These are phyloP conservation scores for Hesperophylax magnus DNA, from an alignment of 1,140 invertebrate species.

Conservation along the genomic window DNA sequence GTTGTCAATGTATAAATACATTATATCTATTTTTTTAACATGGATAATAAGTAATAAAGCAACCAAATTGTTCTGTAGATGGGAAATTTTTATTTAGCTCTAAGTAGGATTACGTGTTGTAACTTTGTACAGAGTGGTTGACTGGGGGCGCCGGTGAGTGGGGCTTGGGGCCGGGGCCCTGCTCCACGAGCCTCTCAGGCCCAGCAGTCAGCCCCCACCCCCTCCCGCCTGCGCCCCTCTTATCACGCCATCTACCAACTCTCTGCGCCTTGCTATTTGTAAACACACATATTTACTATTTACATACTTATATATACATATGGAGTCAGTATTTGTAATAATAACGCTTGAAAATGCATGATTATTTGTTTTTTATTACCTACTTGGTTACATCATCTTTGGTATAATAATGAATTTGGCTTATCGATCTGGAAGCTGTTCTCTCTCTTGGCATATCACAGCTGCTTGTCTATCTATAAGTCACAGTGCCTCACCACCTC, in stretches of 20 bases:
- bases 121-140: slow-evolving; percentile 59
- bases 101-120: slow-evolving; percentile 59
- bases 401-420: slow-evolving; percentile 58
- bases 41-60: slow-evolving; percentile 52
- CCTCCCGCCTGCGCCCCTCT: slow-evolving; percentile 42
- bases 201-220: neutral
- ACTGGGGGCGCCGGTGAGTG: slow-evolving; percentile 45
- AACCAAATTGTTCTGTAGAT: slow-evolving; percentile 58
- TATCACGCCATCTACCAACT: slow-evolving; percentile 58
- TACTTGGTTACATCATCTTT: slow-evolving; percentile 74
- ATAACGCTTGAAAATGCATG: slow-evolving; percentile 90
- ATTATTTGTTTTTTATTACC: slow-evolving; percentile 90
- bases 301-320: slow-evolving; percentile 71
- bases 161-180: slow-evolving; percentile 5
- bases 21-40: slow-evolving; percentile 58
- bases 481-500: slow-evolving; percentile 55
- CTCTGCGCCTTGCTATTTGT: slow-evolving; percentile 59
- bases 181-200: too few species aligned
- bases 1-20: slow-evolving; percentile 56
- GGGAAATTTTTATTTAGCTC: slow-evolving; percentile 57
- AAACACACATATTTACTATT: slow-evolving; percentile 62
- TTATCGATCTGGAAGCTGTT: slow-evolving; percentile 58
- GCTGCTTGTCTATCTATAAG: slow-evolving; percentile 56
- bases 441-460: slow-evolving; percentile 58
- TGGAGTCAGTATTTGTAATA: slow-evolving; percentile 86